Evolutionary conservation across 2,888 invertebrate genomes (phyloP).

Genomic region (Platypus cylindrus): DNA sequence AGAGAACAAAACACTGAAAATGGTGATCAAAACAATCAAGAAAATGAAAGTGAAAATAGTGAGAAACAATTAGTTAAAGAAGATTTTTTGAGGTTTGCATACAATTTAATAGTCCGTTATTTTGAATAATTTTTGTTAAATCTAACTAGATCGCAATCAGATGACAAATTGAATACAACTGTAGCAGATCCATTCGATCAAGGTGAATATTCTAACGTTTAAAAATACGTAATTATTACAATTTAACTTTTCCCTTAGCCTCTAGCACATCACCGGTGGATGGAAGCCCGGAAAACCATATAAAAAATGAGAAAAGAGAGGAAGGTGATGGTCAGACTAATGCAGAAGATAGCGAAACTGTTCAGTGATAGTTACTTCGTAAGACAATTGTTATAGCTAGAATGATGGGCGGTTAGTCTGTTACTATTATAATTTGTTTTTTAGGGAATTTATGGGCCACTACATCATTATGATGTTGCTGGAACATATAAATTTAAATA

Average conservation of each 20-base stretch:
- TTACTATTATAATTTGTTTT: no score
- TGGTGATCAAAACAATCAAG: constrained; percentile 4
- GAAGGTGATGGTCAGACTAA: constrained; percentile 40
- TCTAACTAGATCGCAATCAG: constrained; percentile 27
- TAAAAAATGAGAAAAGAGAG: constrained; percentile 42
- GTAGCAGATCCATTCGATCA: constrained; percentile 25
- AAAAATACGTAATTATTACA: not conserved
- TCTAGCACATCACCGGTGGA: constrained; percentile 15
- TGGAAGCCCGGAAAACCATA: constrained; percentile 23
- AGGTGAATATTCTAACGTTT: constrained; percentile 5
- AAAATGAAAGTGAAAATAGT: constrained; percentile 9
- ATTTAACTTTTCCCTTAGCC: not conserved
- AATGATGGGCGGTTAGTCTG: no score
- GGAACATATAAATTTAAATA: no score
- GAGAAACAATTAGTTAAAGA: constrained; percentile 21
- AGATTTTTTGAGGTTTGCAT: constrained; percentile 25
- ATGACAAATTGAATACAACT: constrained; percentile 21
- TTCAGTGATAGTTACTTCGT: constrained; percentile 22
- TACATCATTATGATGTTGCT: no score
- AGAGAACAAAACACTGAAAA: constrained; percentile 12
- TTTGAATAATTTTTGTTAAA: no score
- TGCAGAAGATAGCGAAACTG: constrained; percentile 22
- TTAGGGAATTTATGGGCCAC: no score
- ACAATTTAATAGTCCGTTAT: not conserved
- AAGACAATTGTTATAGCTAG: no score